phyloP scores from a whole-genome alignment of 2,113 vertebrate species.

The Hemiprocne comata region DNA sequence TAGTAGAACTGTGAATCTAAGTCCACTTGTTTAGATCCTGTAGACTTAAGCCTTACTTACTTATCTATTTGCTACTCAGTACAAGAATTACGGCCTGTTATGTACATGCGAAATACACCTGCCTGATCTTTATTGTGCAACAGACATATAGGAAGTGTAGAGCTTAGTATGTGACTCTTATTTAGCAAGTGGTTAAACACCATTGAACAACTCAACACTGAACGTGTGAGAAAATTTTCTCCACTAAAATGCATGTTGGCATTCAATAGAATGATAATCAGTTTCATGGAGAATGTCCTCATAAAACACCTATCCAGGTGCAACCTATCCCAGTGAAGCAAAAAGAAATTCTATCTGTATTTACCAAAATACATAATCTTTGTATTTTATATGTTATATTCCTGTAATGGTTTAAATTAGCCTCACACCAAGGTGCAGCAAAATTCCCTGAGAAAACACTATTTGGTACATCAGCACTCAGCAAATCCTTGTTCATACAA shows the following conservation, averaged over 20 bases:
- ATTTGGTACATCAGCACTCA: background rate
- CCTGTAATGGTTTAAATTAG: background rate
- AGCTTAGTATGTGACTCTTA: background rate
- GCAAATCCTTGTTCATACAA: background rate
- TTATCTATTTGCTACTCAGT: background rate
- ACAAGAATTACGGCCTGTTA: background rate
- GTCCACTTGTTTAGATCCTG: background rate
- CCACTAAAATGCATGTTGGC: background rate
- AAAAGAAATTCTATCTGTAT: background rate
- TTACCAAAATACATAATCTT: background rate
- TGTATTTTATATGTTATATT: background rate
- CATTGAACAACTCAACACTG: background rate
- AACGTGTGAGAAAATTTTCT: background rate
- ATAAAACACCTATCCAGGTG: background rate
- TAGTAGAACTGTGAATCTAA: background rate
- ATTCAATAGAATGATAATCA: background rate
- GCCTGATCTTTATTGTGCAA: constrained; percentile 7
- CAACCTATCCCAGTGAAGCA: background rate
- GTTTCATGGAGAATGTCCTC: background rate
- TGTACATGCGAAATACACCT: background rate
- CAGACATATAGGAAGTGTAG: background rate
- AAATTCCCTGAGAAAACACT: background rate
- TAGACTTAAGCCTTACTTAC: background rate
- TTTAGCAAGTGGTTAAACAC: constrained; percentile 13
- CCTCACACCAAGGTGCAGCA: background rate